These are phyloP conservation scores for Malurus leucopterus DNA, from an alignment of 2,797 vertebrate species.

Conservation along the genomic window DNA sequence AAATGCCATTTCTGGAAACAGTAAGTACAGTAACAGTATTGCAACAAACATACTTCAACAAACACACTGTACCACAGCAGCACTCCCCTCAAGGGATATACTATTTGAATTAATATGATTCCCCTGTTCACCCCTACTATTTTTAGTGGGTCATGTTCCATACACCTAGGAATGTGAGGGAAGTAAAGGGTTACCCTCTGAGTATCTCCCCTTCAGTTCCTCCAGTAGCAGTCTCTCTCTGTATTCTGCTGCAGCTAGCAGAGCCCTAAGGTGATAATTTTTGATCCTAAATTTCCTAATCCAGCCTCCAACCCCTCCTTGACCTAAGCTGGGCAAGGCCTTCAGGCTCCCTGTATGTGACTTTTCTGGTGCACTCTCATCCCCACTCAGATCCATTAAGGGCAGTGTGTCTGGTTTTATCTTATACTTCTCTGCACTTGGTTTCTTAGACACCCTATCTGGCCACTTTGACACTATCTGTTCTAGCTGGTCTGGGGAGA, in stretches of 20 bases:
- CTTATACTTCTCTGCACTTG: fast-evolving
- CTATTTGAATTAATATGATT: not conserved
- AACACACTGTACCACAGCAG: not conserved
- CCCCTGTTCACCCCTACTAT: not conserved
- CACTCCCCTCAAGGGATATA: not conserved
- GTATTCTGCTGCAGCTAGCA: not conserved
- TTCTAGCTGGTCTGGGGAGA: not conserved
- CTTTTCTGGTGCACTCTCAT: not conserved
- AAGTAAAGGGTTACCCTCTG: not conserved
- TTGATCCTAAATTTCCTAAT: not conserved
- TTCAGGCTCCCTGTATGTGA: not conserved
- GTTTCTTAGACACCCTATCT: not conserved
- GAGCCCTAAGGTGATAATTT: not conserved
- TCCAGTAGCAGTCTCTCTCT: not conserved
- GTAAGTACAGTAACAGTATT: not conserved
- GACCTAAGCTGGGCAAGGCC: not conserved
- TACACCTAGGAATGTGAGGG: not conserved
- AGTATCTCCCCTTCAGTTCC: not conserved
- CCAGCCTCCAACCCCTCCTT: not conserved
- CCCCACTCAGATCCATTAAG: not conserved
- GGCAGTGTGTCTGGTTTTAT: not conserved
- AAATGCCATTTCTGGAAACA: not conserved
- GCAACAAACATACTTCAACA: not conserved
- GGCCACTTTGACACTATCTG: not conserved
- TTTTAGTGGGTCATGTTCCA: not conserved